Evolutionary conservation across 1,140 invertebrate species (phyloP).

Genomic region (Metopolophium dirhodum): DNA sequence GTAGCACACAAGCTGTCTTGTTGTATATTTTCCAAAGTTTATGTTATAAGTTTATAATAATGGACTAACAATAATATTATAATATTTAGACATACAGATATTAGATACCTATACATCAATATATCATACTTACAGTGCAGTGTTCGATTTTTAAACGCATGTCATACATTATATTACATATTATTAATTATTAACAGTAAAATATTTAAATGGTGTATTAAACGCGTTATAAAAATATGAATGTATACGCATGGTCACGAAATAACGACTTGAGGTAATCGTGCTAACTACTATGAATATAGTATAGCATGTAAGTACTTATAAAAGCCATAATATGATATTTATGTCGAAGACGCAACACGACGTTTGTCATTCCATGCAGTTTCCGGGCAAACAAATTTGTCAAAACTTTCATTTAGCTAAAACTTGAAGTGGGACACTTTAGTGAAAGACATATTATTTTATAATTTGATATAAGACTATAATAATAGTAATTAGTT

Average conservation of each 20-base stretch:
- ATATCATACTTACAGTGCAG: neutral
- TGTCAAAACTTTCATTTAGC: neutral
- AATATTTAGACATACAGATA: neutral
- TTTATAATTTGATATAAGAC: conserved; percentile 12
- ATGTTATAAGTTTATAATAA: conserved; percentile 1
- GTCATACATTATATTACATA: neutral
- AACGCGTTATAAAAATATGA: too few species aligned
- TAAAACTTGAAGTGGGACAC: neutral
- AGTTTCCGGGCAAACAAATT: neutral
- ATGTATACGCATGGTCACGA: neutral
- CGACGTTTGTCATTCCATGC: neutral
- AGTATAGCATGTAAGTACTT: neutral
- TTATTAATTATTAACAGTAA: neutral
- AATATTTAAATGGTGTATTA: neutral
- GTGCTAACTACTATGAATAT: neutral
- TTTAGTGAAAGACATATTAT: neutral
- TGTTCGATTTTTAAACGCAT: neutral
- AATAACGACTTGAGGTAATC: neutral
- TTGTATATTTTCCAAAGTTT: neutral
- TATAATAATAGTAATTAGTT: conserved; percentile 6
- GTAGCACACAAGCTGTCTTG: neutral
- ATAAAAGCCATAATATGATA: neutral
- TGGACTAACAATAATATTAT: neutral
- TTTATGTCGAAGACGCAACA: neutral
- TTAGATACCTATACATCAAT: neutral